These are phyloP conservation scores for Enteromius afrohamiltoni DNA, from an alignment of 2,797 vertebrate genomes.

Conservation along the genomic window DNA sequence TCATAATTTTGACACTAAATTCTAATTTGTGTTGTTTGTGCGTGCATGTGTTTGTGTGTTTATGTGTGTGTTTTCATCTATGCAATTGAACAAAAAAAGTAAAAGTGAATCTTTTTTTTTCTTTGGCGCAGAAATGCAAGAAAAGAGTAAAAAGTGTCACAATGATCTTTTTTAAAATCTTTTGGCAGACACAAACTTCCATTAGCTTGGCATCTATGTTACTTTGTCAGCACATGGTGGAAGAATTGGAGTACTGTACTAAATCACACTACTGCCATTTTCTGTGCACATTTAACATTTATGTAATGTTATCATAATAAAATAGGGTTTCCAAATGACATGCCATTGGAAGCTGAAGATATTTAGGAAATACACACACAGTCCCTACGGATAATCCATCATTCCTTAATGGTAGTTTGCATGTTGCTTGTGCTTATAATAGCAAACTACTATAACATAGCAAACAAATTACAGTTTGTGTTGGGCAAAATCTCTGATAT, in stretches of 20 bases:
- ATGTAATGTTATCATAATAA: conserved; percentile 26
- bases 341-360: not conserved
- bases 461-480: conserved; percentile 23
- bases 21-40: not conserved
- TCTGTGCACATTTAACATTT: conserved; percentile 35
- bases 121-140: not conserved
- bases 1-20: not conserved
- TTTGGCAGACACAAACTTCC: not conserved
- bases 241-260: conserved; percentile 37
- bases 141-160: not conserved
- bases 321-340: conserved; percentile 13
- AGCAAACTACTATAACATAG: conserved; percentile 2
- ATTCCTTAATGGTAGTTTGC: not conserved
- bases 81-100: no score
- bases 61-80: no score
- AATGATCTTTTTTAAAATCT: no score
- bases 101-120: no score
- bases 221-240: conserved; percentile 42
- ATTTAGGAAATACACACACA: conserved; percentile 22
- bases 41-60: no score
- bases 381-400: conserved; percentile 3
- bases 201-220: conserved; percentile 34
- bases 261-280: conserved; percentile 44
- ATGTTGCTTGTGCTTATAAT: not conserved
- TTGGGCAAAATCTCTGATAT: conserved; percentile 21